Evolutionary conservation across 1,140 invertebrate genomes (phyloP).

Genomic region (Drosophila punjabiensis): DNA sequence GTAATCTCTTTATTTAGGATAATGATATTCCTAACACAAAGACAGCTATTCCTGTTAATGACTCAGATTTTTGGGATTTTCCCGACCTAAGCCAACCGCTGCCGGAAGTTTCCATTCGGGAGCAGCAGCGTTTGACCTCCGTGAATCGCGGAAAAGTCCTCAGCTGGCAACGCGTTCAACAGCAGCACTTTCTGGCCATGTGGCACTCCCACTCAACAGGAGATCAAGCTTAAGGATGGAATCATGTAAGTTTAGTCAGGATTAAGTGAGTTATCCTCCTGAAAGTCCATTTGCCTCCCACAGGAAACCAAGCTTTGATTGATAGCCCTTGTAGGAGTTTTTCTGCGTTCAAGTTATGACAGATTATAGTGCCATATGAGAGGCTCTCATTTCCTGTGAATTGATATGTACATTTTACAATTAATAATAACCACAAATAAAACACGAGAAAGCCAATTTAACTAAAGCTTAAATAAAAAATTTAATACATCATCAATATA

Average conservation of each 20-base stretch:
- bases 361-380: conserved; percentile 4
- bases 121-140: conserved; percentile 11
- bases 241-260: not conserved
- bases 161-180: not conserved
- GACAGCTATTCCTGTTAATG: not conserved
- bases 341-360: conserved; percentile 28
- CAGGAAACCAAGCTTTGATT: conserved; percentile 7
- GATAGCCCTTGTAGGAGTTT: conserved; percentile 16
- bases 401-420: not conserved
- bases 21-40: not conserved
- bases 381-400: not conserved
- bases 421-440: not conserved
- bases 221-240: not conserved
- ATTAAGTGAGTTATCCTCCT: conserved; percentile 7
- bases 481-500: not conserved
- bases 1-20: not conserved
- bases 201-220: not conserved
- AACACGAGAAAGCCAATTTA: not conserved
- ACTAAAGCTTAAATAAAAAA: not conserved
- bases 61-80: not conserved
- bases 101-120: conserved; percentile 11
- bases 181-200: not conserved
- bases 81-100: conserved; percentile 4
- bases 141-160: not conserved
- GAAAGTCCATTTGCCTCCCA: not conserved